phyloP scores from a whole-genome alignment of 2,888 invertebrate genomes.

The Nomada ruficornis region DNA sequence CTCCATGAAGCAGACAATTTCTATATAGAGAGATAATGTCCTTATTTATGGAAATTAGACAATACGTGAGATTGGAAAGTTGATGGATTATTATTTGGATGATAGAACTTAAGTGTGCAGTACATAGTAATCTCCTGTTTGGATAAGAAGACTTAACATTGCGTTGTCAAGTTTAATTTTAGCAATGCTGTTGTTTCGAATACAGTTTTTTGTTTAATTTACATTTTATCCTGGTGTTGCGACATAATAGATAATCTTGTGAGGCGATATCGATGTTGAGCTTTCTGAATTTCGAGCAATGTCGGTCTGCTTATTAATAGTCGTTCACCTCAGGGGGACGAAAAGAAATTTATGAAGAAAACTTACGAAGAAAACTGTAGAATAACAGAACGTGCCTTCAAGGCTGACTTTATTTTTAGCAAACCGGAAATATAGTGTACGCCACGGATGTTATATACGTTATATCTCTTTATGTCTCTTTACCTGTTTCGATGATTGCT shows the following conservation, averaged over 20 bases:
- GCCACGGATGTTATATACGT: conserved; percentile 7
- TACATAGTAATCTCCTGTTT: no score
- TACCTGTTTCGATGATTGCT: conserved; percentile 31
- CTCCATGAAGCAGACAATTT: no score
- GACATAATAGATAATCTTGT: neutral
- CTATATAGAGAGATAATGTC: no score
- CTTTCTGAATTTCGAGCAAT: conserved; percentile 32
- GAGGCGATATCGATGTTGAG: no score
- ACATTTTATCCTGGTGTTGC: neutral
- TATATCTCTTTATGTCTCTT: conserved; percentile 24
- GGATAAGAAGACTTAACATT: no score
- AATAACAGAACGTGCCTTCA: conserved; percentile 58
- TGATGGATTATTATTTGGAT: neutral
- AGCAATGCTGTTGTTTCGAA: neutral
- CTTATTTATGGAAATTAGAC: no score
- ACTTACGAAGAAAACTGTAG: conserved; percentile 56
- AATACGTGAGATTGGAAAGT: no score
- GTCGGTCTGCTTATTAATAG: conserved; percentile 59
- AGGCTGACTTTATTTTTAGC: conserved; percentile 61
- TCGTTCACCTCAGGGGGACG: conserved; percentile 43
- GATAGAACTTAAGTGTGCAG: neutral
- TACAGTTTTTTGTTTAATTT: neutral
- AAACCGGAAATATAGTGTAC: conserved; percentile 59
- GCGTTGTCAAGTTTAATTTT: neutral
- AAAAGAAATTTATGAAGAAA: conserved; percentile 55